Base-by-base conservation (phyloP, 1,140 invertebrate genomes). In the Drosophila subpulchrella region DNA sequence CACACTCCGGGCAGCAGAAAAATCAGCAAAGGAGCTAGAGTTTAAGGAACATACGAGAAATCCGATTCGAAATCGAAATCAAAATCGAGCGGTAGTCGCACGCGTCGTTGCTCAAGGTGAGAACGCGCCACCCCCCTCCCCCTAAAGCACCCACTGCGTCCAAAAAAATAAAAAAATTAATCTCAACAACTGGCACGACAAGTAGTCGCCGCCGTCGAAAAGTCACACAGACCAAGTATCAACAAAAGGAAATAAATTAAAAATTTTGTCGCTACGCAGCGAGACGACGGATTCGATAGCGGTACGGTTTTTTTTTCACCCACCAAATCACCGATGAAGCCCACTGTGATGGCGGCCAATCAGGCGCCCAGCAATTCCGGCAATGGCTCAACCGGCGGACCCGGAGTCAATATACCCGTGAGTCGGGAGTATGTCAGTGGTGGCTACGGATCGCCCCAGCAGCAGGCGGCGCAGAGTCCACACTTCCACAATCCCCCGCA, bases 291-390 rank as follows among this genome's bases (percentile, higher is more conserved):
- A 70, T 48, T 71, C 65, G 42, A 67, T 38, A 56, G 51, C 47
- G 47, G 13, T 50, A 66, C 59, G 38, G 55, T n/a, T 10, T 10
- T 51, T 17, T 6, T 27, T 50, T 11, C 15, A 15, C 8, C 48
- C 30, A 50, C 27, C 8, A 7, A 32, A 10, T 6, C 34, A 44
- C 61, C 51, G 4, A 88, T 91, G 90, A 91, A 91, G 75, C 90
- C 90, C 62, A 90, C 90, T 90, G 83, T 91, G 86, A 86, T 91
- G 80, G 57, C 90, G 54, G 76, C 83, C 48, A 84, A 74, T 20
- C 86, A 83, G 61, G 59, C 65, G 4, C 66, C 53, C 36, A 59
- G 36, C 54, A 75, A 53, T 57, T 56, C 51, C 27, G 51, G 59
- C 7, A 62, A 58, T 41, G 60, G 60, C n/a, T 44, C 53, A 1